Percentiles rank a stretch among this genome's conserved stretches.
Evolutionary conservation across 2,888 invertebrate species (phyloP).

Genomic region (Dascillus cervinus): DNA sequence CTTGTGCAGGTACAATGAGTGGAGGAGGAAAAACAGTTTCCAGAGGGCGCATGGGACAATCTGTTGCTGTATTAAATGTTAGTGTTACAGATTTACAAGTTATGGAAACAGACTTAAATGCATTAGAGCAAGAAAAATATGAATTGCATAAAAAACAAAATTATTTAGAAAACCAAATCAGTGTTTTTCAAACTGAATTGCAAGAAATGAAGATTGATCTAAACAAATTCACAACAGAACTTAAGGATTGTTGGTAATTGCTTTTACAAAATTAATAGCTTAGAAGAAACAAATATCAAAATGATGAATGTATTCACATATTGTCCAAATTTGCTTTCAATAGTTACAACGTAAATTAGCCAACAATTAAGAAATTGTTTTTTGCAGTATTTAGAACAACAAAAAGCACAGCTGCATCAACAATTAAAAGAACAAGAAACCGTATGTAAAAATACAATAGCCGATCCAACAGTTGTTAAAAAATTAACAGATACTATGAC

Average conservation of each 20-base stretch:
- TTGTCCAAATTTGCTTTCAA: too few species aligned
- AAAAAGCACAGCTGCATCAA: too few species aligned
- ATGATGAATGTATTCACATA: too few species aligned
- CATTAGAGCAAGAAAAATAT: conserved; percentile 36
- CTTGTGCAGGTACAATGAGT: conserved; percentile 76
- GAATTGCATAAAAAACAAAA: conserved; percentile 49
- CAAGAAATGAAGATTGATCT: conserved; percentile 43
- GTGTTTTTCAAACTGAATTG: conserved; percentile 42
- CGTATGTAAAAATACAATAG: conserved; percentile 55
- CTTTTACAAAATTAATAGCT: too few species aligned
- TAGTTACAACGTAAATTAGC: too few species aligned
- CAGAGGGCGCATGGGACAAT: conserved; percentile 77
- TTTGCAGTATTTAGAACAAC: too few species aligned
- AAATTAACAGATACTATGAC: conserved; percentile 50
- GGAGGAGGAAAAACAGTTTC: conserved; percentile 77
- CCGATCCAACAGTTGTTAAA: conserved; percentile 59
- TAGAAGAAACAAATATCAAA: too few species aligned
- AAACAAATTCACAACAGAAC: conserved; percentile 43
- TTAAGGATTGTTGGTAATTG: too few species aligned
- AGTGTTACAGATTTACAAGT: conserved; percentile 50
- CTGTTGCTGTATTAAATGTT: conserved; percentile 40
- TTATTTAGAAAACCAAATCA: conserved; percentile 50
- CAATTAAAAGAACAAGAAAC: conserved; percentile 68
- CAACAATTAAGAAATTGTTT: too few species aligned
- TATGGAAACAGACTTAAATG: conserved; percentile 44